Evolutionary conservation across 2,113 vertebrate genomes (phyloP), one percentile per base, ranked within the genome.

Genomic region (Miniopterus natalensis): DNA sequence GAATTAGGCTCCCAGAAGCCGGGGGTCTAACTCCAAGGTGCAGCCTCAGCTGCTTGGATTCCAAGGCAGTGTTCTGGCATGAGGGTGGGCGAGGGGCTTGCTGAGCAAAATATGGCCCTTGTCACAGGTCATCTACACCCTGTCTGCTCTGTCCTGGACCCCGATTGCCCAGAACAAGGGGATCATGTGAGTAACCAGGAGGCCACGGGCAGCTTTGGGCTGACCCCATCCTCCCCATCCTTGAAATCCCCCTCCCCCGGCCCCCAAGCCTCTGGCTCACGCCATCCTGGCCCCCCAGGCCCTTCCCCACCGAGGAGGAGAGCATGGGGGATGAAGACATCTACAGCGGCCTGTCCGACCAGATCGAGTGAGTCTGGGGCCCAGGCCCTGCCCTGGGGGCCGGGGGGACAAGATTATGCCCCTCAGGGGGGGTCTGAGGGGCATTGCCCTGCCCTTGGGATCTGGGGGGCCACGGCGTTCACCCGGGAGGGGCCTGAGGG

Each of bases 321-420:
- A 98, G 97, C n/a, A 40, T 98, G 65, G 96, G 98, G 2, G 99
- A 99, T 17, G 99, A 99, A 1, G 99, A 99, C 63, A 98, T 99
- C 97, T 99, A 99, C 98, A 99, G 98, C 0, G 99, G 99, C 65
- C 98, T 99, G 31, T 99, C 99, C 0, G 99, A 99, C 97, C 98
- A 99, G 97, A 99, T 99, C 1, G 99, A 99, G 99, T 99, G 97
- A 99, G 99, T 17, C 29, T 13, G 6, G 49, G 21, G 42, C 10
- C n/a, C 40, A 27, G 6, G 8, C 5, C 40, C 8, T 70, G 49
- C 18, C 25, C 31, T 45, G 49, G 49, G 42, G 10, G 8, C n/a
- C 11, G 5, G 31, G 10, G 59, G 40, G 29, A 27, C 47, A 25
- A 1, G 3, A 15, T 9, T 13, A 6, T 61, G n/a, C 1, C 7